A percentile compares a stretch with the other conserved stretches of the same genome.
phyloP scores from a whole-genome alignment of 2,113 vertebrate genomes.

The Percina caprodes region DNA sequence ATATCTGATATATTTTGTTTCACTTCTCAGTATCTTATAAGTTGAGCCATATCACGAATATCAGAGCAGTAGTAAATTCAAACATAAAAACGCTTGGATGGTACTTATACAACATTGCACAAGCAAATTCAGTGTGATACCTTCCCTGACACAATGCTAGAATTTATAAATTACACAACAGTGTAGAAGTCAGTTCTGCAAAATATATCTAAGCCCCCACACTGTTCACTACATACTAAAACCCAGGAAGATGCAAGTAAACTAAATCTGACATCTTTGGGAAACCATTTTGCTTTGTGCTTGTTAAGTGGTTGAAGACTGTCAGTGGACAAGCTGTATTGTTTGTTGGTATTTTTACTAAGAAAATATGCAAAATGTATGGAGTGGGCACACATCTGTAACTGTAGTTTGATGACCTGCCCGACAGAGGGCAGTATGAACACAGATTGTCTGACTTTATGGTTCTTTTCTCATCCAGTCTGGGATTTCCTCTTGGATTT shows the following conservation, averaged over 20 bases:
- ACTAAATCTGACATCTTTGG: background rate
- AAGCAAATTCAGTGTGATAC: too few relatives aligned
- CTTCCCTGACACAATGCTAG: too few relatives aligned
- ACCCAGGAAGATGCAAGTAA: background rate
- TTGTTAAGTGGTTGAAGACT: background rate
- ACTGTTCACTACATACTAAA: background rate
- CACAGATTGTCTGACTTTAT: background rate
- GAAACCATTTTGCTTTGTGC: background rate
- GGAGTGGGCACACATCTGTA: background rate
- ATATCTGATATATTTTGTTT: background rate
- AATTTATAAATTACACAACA: too few relatives aligned
- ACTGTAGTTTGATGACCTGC: background rate
- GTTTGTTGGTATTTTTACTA: background rate
- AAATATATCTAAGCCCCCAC: background rate
- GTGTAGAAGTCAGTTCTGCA: background rate
- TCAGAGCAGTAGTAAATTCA: too few relatives aligned
- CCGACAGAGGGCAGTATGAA: slow-evolving; percentile 59
- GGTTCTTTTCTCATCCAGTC: background rate
- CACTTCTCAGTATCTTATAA: background rate
- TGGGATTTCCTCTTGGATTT: background rate
- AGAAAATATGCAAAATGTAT: background rate
- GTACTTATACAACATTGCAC: too few relatives aligned
- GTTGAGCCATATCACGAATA: background rate
- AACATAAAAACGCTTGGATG: too few relatives aligned
- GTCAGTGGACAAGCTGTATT: background rate